Conservation (phyloP, 2,888 invertebrate genomes). For the Macrophya annulata region DNA sequence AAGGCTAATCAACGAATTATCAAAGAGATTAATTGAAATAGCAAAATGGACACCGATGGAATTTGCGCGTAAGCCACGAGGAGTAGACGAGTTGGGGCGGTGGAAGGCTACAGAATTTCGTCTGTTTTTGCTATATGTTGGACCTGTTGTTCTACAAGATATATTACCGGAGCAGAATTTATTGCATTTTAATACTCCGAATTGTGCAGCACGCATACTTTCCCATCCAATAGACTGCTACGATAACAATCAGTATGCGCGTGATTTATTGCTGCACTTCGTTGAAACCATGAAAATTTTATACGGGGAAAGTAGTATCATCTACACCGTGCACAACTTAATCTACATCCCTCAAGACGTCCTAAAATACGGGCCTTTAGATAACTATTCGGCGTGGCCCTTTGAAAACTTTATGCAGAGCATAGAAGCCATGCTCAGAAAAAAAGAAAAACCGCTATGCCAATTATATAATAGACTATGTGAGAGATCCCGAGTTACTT, state of each 20-base stretch:
- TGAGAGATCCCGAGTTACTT: not conserved
- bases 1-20: too few species aligned
- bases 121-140: constrained; percentile 58
- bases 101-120: constrained; percentile 58
- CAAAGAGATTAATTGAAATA: constrained; percentile 36
- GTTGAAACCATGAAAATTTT: constrained; percentile 58
- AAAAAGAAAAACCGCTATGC: constrained; percentile 58
- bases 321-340: constrained; percentile 63
- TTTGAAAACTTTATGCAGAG: constrained; percentile 61
- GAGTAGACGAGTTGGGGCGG: not conserved
- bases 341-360: constrained; percentile 61
- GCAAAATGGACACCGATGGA: constrained; percentile 61
- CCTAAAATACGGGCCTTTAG: constrained; percentile 59
- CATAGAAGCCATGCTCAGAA: constrained; percentile 58
- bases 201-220: constrained; percentile 58
- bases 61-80: constrained; percentile 65
- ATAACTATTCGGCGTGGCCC: constrained; percentile 61
- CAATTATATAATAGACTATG: constrained; percentile 59
- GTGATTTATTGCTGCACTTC: constrained; percentile 60
- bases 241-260: constrained; percentile 55
- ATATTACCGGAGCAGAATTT: constrained; percentile 21
- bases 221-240: constrained; percentile 44
- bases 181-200: constrained; percentile 52
- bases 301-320: constrained; percentile 59
- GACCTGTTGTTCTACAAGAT: constrained; percentile 50